Evolutionary conservation across 2,797 vertebrate genomes (phyloP), one percentile per base, ranked within the genome.

Genomic region (Aphelocoma californica): DNA sequence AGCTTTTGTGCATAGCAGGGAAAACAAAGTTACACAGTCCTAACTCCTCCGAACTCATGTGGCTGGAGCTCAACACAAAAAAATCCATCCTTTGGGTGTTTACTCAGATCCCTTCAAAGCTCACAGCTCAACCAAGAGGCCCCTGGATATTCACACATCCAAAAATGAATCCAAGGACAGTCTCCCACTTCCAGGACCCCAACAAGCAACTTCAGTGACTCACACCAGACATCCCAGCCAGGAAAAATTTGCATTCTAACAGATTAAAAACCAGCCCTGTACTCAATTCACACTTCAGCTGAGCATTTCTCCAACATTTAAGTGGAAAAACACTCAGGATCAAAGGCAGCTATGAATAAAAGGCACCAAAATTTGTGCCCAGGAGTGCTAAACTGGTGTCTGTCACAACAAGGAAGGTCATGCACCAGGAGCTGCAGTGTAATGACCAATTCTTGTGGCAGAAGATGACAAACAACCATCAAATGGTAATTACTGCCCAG

Each of bases 41-140:
- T 1, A 69, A 32, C 24, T 53, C 62, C 69, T 65, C 74, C 44
- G 14, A 23, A 54, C 8, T 3, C 2, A 2, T 0, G 5, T 28
- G 34, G 28, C 7, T 57, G 13, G 7, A 74, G 13, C 1, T 34
- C 81, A 57, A 7, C 25, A 31, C 11, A 14, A 4, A 50, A 29
- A 48, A 48, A 18, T n/a, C 9, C 26, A 21, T 18, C 28, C 15
- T 31, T 9, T 0, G 1, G 15, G 25, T 45, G 32, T 34, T 50
- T 3, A 9, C 3, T 56, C 20, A 4, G 9, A 31, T 29, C 65
- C 51, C 54, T 21, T 8, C 20, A 25, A 24, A 0, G 1, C 64
- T 40, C 75, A 21, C 51, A 86, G 77, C 29, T 50, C 42, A 38
- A 19, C 6, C 8, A 0, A 23, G 31, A 60, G 21, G 36, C 50